phyloP scores from a whole-genome alignment of 2,888 invertebrate genomes.

The Ischnus inquisitorius region DNA sequence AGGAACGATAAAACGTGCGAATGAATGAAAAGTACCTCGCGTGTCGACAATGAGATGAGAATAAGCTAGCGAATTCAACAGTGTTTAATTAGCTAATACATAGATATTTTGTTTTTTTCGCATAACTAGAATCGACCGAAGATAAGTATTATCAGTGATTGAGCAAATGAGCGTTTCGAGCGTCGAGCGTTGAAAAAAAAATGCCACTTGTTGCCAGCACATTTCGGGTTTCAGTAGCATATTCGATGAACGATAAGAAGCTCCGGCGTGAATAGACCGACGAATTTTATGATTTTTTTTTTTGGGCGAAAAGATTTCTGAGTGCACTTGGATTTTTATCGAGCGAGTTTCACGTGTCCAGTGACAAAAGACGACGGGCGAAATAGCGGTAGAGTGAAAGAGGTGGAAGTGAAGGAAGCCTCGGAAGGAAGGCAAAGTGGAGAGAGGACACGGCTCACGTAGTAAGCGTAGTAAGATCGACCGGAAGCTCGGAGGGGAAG shows the following conservation, averaged over 20 bases:
- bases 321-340: conserved; percentile 1
- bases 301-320: neutral
- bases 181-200: too few relatives aligned
- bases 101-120: too few relatives aligned
- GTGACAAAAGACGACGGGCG: conserved; percentile 47
- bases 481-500: conserved; percentile 80
- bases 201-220: neutral
- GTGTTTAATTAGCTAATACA: too few relatives aligned
- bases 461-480: conserved; percentile 80
- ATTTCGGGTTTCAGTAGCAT: neutral
- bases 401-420: conserved; percentile 31
- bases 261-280: neutral
- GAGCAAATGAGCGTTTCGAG: neutral
- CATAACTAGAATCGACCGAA: too few relatives aligned
- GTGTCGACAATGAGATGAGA: neutral
- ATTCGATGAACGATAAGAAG: neutral
- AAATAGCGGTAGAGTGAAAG: conserved; percentile 38
- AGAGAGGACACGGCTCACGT: conserved; percentile 70
- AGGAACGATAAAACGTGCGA: neutral
- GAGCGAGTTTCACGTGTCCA: neutral
- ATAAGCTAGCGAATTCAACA: neutral
- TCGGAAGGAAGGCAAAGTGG: conserved; percentile 47
- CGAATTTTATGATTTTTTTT: neutral
- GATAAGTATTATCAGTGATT: too few relatives aligned
- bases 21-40: neutral